phyloP scores from a whole-genome alignment of 2,888 invertebrate genomes.

The Rotaria sp. region DNA sequence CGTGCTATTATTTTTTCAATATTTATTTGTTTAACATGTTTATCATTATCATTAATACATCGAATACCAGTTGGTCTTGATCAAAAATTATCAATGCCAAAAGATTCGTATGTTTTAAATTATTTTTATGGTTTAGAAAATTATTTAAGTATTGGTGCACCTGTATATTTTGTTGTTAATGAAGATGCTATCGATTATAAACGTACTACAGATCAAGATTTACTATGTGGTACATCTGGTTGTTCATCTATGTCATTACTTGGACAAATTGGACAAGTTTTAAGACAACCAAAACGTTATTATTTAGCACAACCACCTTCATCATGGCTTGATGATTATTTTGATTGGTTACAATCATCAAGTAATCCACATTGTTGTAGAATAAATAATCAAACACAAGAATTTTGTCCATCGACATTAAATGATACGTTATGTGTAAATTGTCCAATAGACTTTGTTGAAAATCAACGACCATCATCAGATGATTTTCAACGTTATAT shows the following conservation, averaged over 20 bases:
- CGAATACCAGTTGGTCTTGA: slow-evolving; percentile 89
- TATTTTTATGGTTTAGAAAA: slow-evolving; percentile 76
- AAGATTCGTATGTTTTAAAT: slow-evolving; percentile 81
- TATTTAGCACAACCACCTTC: slow-evolving; percentile 78
- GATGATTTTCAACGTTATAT: slow-evolving; percentile 53
- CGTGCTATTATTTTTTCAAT: slow-evolving; percentile 57
- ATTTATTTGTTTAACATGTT: slow-evolving; percentile 83
- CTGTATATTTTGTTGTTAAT: slow-evolving; percentile 83
- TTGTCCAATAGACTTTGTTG: slow-evolving; percentile 4
- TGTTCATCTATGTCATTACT: slow-evolving; percentile 55
- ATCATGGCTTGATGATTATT: slow-evolving; percentile 92
- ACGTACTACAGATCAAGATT: slow-evolving; percentile 64
- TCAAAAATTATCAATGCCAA: slow-evolving; percentile 91
- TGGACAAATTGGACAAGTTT: slow-evolving; percentile 53
- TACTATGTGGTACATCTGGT: slow-evolving; percentile 59
- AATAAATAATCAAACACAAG: slow-evolving; percentile 42
- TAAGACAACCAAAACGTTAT: slow-evolving; percentile 58
- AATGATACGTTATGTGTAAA: slow-evolving; percentile 10
- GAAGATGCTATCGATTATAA: slow-evolving; percentile 68
- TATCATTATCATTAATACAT: slow-evolving; percentile 76
- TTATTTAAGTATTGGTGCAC: slow-evolving; percentile 81
- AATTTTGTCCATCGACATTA: slow-evolving; percentile 49
- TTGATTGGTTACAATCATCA: slow-evolving; percentile 69
- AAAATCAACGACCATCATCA: slow-evolving; percentile 28
- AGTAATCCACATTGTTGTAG: slow-evolving; percentile 26